Percentiles rank a stretch among this genome's conserved stretches.
These are phyloP conservation scores for Calephelis virginiensis DNA, from an alignment of 1,140 invertebrate genomes.

Conservation along the genomic window DNA sequence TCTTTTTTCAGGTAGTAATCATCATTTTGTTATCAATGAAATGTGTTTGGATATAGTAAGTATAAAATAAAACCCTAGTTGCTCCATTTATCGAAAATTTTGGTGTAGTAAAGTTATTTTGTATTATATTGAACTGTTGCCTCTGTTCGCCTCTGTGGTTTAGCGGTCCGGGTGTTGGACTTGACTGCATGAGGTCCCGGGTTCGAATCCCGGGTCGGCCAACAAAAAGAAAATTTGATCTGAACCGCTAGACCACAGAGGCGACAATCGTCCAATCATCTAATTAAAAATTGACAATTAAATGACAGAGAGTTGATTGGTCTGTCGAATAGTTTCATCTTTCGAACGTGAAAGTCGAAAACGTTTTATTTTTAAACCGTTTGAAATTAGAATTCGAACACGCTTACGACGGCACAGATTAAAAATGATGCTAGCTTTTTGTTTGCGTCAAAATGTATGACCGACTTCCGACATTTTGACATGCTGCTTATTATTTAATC, in stretches of 20 bases:
- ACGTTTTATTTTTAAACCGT: slow-evolving; percentile 36
- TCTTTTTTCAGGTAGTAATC: too few species aligned
- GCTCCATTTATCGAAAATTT: not conserved
- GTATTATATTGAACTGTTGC: too few species aligned
- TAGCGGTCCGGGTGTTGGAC: too few species aligned
- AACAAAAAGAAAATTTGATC: too few species aligned
- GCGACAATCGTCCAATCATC: not conserved
- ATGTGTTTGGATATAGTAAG: too few species aligned
- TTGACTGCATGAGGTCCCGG: too few species aligned
- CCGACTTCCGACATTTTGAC: slow-evolving; percentile 42
- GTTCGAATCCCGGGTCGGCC: too few species aligned
- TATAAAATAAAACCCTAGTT: not conserved
- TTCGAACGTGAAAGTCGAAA: slow-evolving; percentile 23
- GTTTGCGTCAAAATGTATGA: slow-evolving; percentile 40
- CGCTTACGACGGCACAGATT: slow-evolving; percentile 7
- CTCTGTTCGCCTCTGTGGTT: too few species aligned
- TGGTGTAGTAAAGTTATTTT: not conserved
- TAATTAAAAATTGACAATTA: slow-evolving; percentile 8
- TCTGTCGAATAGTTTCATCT: slow-evolving; percentile 2
- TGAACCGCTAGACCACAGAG: too few species aligned
- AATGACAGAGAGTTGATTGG: not conserved
- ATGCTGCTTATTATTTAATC: slow-evolving; percentile 29
- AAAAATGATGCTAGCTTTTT: slow-evolving; percentile 20
- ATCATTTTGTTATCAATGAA: too few species aligned
- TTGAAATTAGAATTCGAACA: slow-evolving; percentile 31